Percentiles rank a stretch among this genome's conserved stretches.
Evolutionary conservation across 2,888 invertebrate species (phyloP).

Genomic region (Blastobasis adustella): DNA sequence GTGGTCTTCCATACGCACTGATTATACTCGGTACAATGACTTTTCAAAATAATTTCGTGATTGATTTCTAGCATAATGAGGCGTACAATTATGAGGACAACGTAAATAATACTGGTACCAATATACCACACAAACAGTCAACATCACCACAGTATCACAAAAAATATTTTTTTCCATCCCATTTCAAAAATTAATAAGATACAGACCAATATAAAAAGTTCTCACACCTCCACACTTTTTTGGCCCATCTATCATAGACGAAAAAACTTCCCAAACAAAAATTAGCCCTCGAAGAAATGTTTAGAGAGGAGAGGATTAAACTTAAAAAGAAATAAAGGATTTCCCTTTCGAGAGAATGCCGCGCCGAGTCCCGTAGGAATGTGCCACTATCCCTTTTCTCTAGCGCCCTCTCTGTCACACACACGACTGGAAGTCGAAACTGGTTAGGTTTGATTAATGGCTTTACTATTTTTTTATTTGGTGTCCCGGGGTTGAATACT

Average conservation of each 20-base stretch:
- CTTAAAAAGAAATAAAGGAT: constrained; percentile 10
- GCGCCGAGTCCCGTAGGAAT: constrained; percentile 16
- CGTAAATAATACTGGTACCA: no score
- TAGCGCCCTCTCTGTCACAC: constrained; percentile 6
- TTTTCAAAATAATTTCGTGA: no score
- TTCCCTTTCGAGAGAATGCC: constrained; percentile 17
- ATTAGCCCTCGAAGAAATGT: constrained; percentile 14
- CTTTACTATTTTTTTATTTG: constrained; percentile 12
- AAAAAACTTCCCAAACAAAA: constrained; percentile 13
- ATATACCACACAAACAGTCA: no score
- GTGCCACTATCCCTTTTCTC: constrained; percentile 13
- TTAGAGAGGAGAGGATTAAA: constrained; percentile 9
- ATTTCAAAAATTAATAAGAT: constrained; percentile 12
- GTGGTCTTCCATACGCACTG: no score
- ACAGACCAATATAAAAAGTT: constrained; percentile 12
- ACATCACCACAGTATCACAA: no score
- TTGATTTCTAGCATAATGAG: no score
- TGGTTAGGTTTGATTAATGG: constrained; percentile 20
- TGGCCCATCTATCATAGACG: constrained; percentile 11
- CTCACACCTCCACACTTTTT: constrained; percentile 16
- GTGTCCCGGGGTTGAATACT: constrained; percentile 14
- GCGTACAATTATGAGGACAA: no score
- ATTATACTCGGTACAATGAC: no score
- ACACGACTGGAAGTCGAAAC: constrained; percentile 7
- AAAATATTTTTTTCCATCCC: no score